Percentiles rank a stretch among this genome's conserved stretches.
These are phyloP conservation scores for Apostichopus japonicus DNA, from an alignment of 35 echinoderm and acorn worm species.

Conservation along the genomic window DNA sequence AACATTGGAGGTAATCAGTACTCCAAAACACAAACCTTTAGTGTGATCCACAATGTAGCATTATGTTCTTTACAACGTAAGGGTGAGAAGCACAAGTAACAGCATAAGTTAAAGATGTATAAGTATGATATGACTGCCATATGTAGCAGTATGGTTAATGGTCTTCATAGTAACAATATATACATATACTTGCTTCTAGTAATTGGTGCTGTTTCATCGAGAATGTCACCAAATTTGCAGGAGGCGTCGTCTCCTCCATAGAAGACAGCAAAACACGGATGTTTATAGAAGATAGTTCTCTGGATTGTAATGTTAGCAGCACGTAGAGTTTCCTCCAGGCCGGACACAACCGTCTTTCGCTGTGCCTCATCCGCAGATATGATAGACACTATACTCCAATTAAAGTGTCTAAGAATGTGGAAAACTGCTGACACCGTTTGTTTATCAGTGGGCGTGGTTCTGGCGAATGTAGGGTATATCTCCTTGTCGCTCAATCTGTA, in stretches of 20 bases:
- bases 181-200: conserved; percentile 34
- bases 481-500: conserved; percentile 79
- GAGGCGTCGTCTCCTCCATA: background rate
- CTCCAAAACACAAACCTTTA: too few species aligned
- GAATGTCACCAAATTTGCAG: background rate
- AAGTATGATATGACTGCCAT: too few species aligned
- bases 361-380: conserved; percentile 27
- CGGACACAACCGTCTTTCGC: background rate
- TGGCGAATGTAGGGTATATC: conserved; percentile 83
- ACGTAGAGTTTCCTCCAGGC: background rate
- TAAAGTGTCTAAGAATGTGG: conserved; percentile 68
- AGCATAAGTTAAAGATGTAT: too few species aligned
- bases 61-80: too few species aligned
- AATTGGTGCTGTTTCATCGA: background rate
- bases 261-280: background rate
- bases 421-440: conserved; percentile 65
- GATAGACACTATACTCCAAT: conserved; percentile 82
- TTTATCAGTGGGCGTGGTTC: conserved; percentile 81
- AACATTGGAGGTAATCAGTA: too few species aligned
- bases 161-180: background rate
- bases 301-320: background rate
- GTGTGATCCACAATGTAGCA: too few species aligned
- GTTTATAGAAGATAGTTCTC: background rate
- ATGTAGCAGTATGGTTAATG: too few species aligned
- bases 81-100: too few species aligned